These are phyloP conservation scores for Brotogeris chrysoptera DNA, from an alignment of 2,797 vertebrate genomes.

Conservation along the genomic window DNA sequence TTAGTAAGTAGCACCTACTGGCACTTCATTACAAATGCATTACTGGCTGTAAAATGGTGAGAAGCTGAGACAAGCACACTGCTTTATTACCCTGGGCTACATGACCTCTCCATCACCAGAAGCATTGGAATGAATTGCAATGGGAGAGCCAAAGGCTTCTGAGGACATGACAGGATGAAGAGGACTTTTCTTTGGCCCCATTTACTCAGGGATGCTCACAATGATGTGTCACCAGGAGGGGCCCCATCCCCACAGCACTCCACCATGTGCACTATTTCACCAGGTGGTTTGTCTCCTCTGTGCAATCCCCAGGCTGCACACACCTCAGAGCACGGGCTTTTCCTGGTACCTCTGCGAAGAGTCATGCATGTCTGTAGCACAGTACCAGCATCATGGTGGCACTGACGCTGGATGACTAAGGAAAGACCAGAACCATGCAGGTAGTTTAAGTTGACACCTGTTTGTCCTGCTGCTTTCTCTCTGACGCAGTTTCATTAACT, in stretches of 20 bases:
- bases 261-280: rapidly evolving
- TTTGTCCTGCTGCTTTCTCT: neutral
- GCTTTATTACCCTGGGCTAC: neutral
- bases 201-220: no score
- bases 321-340: rapidly evolving
- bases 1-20: neutral
- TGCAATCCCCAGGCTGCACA: neutral
- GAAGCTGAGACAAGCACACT: neutral
- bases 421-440: neutral
- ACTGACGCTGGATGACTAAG: neutral
- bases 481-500: neutral
- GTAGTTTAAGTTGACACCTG: neutral
- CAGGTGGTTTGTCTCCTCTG: neutral
- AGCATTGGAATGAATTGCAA: neutral
- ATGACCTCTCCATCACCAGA: neutral
- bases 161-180: neutral
- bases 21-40: neutral
- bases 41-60: neutral
- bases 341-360: neutral
- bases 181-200: neutral
- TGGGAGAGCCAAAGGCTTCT: neutral
- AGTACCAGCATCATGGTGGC: rapidly evolving
- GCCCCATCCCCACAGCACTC: neutral
- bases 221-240: neutral
- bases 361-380: rapidly evolving